phyloP scores from a whole-genome alignment of 2,113 vertebrate genomes.

The Brienomyrus longianalis region DNA sequence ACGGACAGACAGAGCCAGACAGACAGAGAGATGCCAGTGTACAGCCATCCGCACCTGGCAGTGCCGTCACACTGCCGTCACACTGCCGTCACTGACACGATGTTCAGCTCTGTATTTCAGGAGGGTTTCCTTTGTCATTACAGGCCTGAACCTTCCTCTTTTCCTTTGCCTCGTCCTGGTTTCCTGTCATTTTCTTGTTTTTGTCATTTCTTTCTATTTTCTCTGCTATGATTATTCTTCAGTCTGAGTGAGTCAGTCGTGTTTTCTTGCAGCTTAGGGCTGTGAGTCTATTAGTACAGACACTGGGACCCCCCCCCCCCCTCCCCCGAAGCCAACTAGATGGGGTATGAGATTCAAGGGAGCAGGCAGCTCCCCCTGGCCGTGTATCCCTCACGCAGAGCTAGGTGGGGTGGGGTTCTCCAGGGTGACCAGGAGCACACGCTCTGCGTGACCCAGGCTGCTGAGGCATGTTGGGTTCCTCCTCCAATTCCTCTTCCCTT shows the following conservation, averaged over 20 bases:
- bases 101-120: neutral
- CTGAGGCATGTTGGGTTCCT: neutral
- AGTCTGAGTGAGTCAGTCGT: neutral
- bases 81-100: neutral
- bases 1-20: neutral
- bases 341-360: neutral
- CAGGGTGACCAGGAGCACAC: neutral
- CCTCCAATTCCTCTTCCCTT: neutral
- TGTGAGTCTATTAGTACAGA: neutral
- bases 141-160: neutral
- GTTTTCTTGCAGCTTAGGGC: neutral
- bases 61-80: neutral
- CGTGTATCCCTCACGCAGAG: neutral
- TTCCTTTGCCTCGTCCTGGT: neutral
- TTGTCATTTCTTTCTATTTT: constrained; percentile 20
- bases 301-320: neutral
- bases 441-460: neutral
- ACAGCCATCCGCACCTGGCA: neutral
- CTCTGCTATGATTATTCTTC: neutral
- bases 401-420: neutral
- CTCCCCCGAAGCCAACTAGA: neutral
- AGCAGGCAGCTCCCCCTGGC: neutral
- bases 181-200: constrained; percentile 21
- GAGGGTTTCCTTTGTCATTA: neutral
- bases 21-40: neutral